These are phyloP conservation scores for Sclerodermus sp. DNA, from an alignment of 2,888 invertebrate genomes.

Conservation along the genomic window DNA sequence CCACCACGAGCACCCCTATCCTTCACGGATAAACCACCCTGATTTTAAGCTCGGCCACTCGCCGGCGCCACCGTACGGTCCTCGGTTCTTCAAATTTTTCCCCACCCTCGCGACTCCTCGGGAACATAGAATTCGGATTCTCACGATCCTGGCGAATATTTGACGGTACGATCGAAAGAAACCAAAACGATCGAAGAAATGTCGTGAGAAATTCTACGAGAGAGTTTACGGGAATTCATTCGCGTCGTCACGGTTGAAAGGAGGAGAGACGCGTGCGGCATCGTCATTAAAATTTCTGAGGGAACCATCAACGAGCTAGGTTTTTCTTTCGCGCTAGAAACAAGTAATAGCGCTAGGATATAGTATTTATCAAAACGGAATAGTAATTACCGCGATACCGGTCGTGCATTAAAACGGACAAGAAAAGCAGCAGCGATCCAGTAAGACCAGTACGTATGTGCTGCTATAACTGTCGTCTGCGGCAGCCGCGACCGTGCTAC, in stretches of 20 bases:
- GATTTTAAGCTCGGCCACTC: conserved; percentile 22
- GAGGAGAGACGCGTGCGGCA: neutral
- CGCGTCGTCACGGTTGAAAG: neutral
- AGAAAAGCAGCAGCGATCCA: conserved; percentile 9
- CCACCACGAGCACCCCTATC: conserved; percentile 9
- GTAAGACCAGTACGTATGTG: conserved; percentile 18
- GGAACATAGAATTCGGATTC: too few relatives aligned
- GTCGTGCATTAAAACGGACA: neutral
- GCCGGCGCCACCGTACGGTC: conserved; percentile 14
- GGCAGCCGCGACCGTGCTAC: conserved; percentile 11
- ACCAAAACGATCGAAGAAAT: too few relatives aligned
- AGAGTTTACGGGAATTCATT: too few relatives aligned
- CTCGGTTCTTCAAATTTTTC: neutral
- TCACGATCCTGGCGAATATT: too few relatives aligned
- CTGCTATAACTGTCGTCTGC: conserved; percentile 1
- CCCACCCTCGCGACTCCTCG: too few relatives aligned
- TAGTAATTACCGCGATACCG: conserved; percentile 4
- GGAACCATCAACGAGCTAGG: neutral
- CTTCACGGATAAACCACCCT: neutral
- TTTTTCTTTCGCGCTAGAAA: neutral
- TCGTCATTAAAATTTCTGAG: neutral
- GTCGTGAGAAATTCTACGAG: too few relatives aligned
- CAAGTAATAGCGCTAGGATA: neutral
- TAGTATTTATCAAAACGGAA: neutral
- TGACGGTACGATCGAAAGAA: too few relatives aligned